Base-by-base conservation (phyloP, 2,888 invertebrate genomes). In the Oxycera nigricornis region DNA sequence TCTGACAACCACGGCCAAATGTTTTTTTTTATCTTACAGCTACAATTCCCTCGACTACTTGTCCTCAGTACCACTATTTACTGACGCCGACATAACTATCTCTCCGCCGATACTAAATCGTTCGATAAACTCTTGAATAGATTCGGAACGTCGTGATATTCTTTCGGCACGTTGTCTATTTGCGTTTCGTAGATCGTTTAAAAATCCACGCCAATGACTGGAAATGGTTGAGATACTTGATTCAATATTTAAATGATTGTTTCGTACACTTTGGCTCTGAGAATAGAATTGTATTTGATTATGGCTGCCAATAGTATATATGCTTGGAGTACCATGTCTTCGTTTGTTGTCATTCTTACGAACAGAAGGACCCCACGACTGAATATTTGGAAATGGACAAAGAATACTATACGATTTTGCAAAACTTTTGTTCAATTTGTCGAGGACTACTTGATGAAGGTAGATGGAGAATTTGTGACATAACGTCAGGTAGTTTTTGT, bases 111-210 rank as follows among this genome's bases (percentile, higher is more conserved):
- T 22, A 7, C 39, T 26, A 68, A 68, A 68, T 6, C 67, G 24
- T 20, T 68, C 67, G 4, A 68, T 68, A 50, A 68, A 68, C 26
- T 68, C 67, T 22, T 41, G 67, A 14, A 68, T 46, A 3, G 50
- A 14, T 68, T 68, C 67, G 17, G 67, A 68, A 7, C 50, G 30
- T 14, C 67, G 11, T 22, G 14, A 6, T 46, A 68, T 68, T 22
- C 67, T 17, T 68, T 68, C 67, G 2, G 50, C 4, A 9, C 67
- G 67, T 68, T 68, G 41, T n/a, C 1, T 22, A 0, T 68, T 68
- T 24, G 50, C 46, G 7, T 46, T 17, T 14, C 26, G 24, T n/a
- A 68, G 26, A 46, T 68, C 67, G 50, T 14, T 24, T 50, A 68
- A 68, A n/a, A 22, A 68, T 41, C 26, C 6, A n/a, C 14, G 50